Base-by-base conservation (phyloP, 2,888 invertebrate genomes). In the Chloroclysta siterata region DNA sequence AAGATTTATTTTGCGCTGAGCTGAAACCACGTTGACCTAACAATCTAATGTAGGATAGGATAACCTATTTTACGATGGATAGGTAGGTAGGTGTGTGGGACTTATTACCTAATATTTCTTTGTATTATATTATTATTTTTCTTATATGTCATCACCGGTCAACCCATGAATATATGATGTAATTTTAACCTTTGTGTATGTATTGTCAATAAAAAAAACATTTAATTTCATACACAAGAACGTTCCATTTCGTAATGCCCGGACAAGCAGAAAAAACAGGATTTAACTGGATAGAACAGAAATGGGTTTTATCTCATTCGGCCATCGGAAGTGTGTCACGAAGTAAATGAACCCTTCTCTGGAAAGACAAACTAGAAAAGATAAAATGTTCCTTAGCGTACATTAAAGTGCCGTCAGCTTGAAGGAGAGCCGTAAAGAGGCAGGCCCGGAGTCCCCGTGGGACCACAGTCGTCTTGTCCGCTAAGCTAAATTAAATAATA, bases 371-470 rank as follows among this genome's bases (percentile, higher is more conserved):
- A 90, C 87, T 88, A 87, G 85, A 85, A 89, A 87, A 90, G 90
- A 90, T 90, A 92, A 92, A 92, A 91, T 85, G 87, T 84, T 87
- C 85, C 83, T 87, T 84, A 88, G 84, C 85, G 84, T 83, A 89
- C 90, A 90, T 91, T 91, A 91, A 88, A 89, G 89, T 80, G 82
- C 77, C 81, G 85, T 84, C 81, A 78, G 82, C 83, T 83, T 84
- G 83, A 79, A 84, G 83, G 80, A 82, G 85, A 81, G 83, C 87
- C 83, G 78, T 89, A 89, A 90, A 90, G 88, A 87, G 87, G 82
- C 85, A 76, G 81, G 72, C 77, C 77, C 74, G 70, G 66, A 71
- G 73, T 73, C 77, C 88, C 84, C 73, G 63, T 53, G 88, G 84
- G 90, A 88, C 82, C 74, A 61, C 71, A 68, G 76, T 68, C 71